Evolutionary conservation across 2,888 invertebrate genomes (phyloP).

Genomic region (Drosophila longiperda): DNA sequence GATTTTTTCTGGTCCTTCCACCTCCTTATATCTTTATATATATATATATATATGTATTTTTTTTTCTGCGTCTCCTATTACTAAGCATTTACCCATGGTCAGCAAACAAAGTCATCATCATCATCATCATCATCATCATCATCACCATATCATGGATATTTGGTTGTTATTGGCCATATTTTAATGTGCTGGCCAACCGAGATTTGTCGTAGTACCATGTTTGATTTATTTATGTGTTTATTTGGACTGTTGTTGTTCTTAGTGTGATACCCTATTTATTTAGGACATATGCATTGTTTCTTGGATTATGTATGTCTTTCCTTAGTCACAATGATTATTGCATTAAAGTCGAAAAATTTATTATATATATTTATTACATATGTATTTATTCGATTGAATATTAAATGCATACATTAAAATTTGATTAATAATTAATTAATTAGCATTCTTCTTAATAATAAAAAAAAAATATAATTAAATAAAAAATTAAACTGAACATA

Average conservation of each 20-base stretch:
- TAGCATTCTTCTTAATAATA: too few relatives aligned
- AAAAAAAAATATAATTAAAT: too few relatives aligned
- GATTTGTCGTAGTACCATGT: slow-evolving; percentile 78
- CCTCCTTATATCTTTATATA: background rate
- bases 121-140: slow-evolving; percentile 16
- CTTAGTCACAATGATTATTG: background rate
- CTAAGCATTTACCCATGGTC: slow-evolving; percentile 50
- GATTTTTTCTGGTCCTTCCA: slow-evolving; percentile 45
- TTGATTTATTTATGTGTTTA: slow-evolving; percentile 79
- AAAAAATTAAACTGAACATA: too few relatives aligned
- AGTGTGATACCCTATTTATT: slow-evolving; percentile 17
- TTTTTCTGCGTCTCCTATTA: slow-evolving; percentile 51
- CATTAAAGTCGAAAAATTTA: background rate
- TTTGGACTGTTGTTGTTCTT: slow-evolving; percentile 65
- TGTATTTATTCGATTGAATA: background rate
- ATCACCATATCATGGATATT: slow-evolving; percentile 61
- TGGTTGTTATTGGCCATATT: slow-evolving; percentile 77
- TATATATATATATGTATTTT: background rate
- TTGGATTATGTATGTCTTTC: background rate
- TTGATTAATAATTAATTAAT: background rate
- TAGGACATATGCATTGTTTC: too few relatives aligned
- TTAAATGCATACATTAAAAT: background rate
- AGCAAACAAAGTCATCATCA: slow-evolving; percentile 38
- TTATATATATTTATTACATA: background rate
- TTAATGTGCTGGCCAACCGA: slow-evolving; percentile 75